A percentile compares a stretch with the other conserved stretches of the same genome.
Conservation (phyloP, 2,113 vertebrate species). For the Amphiprion percula region DNA sequence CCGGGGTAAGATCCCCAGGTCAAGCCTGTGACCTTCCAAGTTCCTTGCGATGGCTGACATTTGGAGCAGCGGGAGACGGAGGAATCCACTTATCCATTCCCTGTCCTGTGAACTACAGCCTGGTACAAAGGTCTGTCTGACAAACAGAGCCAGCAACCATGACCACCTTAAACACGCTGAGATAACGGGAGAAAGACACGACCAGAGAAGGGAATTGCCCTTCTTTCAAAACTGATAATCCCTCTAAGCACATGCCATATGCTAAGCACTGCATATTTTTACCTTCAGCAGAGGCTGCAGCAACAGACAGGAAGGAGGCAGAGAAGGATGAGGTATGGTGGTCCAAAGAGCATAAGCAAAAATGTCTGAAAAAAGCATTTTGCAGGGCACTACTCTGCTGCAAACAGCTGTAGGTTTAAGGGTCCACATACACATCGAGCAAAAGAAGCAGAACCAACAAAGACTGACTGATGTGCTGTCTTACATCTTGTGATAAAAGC, state of each 20-base stretch:
- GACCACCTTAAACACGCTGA: slow-evolving; percentile 34
- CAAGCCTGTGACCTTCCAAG: slow-evolving; percentile 64
- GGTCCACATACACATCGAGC: slow-evolving; percentile 11
- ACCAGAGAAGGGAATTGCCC: not conserved
- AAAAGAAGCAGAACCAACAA: slow-evolving; percentile 18
- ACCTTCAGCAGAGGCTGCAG: slow-evolving; percentile 16
- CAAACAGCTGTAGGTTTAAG: slow-evolving; percentile 49
- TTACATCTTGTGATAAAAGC: slow-evolving; percentile 31
- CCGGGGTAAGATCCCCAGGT: slow-evolving; percentile 66
- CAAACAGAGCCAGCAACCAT: slow-evolving; percentile 28
- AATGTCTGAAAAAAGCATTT: slow-evolving; percentile 38
- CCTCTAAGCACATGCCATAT: slow-evolving; percentile 45
- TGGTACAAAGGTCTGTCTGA: slow-evolving; percentile 47
- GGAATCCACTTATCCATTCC: slow-evolving; percentile 35
- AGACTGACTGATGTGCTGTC: slow-evolving; percentile 13
- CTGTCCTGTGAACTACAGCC: slow-evolving; percentile 32
- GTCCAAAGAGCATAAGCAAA: not conserved
- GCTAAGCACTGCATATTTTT: slow-evolving; percentile 55
- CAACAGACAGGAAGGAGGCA: not conserved
- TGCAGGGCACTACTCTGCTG: slow-evolving; percentile 24
- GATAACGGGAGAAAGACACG: slow-evolving; percentile 42
- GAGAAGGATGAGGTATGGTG: not conserved
- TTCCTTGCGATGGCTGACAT: slow-evolving; percentile 61
- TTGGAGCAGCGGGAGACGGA: slow-evolving; percentile 39
- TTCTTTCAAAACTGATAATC: slow-evolving; percentile 54